Evolutionary conservation across 2,888 invertebrate species (phyloP), one percentile per base, ranked within the genome.

Genomic region (Capitulum mitella): DNA sequence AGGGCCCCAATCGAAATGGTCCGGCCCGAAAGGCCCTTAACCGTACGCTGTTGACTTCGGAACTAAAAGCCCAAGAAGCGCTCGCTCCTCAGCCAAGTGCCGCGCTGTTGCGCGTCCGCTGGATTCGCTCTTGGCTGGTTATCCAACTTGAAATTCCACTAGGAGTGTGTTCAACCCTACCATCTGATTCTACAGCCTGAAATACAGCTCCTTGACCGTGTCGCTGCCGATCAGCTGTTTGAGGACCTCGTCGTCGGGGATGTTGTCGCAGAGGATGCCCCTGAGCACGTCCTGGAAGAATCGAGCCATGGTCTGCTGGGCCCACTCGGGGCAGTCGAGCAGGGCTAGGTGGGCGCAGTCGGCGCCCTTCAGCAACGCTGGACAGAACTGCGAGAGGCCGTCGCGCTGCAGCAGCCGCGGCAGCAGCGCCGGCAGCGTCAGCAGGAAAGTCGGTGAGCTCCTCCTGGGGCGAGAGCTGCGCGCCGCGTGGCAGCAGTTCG

Each of bases 161-260:
- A n/a, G n/a, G n/a, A n/a, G n/a, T n/a, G n/a, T n/a, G n/a, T n/a
- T n/a, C n/a, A n/a, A n/a, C n/a, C n/a, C n/a, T n/a, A n/a, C n/a
- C n/a, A n/a, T n/a, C n/a, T n/a, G 43, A 43, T 22, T 78, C 48
- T 78, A 58, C 78, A 77, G 29, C 2, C 48, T 26, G 19, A 79
- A 83, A 80, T 82, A 87, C 86, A 81, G 82, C 40, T 84, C 84
- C 84, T 87, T 87, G 43, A 85, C 86, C 22, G 88, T 80, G 58
- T 83, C 80, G 12, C 29, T 29, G 26, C 37, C 26, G 19, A 70
- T 40, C 34, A 40, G 40, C 26, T 37, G 22, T 12, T 37, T 37
- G 6, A 70, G 40, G 26, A 29, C 26, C 37, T 70, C 22, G 86
- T 86, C 48, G 26, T 48, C 37, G 26, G 77, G 54, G 10, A 77